Conservation (phyloP, 2,888 invertebrate species). For the Apeira syringaria region DNA sequence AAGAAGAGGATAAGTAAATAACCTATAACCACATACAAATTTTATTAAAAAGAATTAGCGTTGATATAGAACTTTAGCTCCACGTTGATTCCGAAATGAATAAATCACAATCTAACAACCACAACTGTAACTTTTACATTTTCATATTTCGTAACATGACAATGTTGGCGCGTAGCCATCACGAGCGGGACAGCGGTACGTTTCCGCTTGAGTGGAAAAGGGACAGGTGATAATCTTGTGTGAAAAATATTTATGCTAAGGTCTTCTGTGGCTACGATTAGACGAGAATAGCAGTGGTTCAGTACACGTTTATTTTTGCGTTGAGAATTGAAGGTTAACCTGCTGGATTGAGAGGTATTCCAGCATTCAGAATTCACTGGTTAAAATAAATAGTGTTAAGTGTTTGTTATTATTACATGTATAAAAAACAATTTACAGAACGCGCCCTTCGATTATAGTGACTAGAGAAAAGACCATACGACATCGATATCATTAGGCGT, state of each 20-base stretch:
- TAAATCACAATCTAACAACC: constrained; percentile 16
- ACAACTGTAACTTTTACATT: constrained; percentile 59
- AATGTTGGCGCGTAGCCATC: constrained; percentile 68
- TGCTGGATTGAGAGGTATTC: constrained; percentile 10
- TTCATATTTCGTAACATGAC: constrained; percentile 79
- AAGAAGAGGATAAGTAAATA: too few species aligned
- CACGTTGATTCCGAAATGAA: constrained; percentile 11
- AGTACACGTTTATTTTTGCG: constrained; percentile 63
- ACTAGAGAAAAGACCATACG: too few species aligned
- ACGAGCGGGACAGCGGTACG: constrained; percentile 60
- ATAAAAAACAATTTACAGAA: too few species aligned
- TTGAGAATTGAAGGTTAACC: constrained; percentile 66
- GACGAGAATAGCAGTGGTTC: constrained; percentile 48
- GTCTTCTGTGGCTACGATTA: constrained; percentile 70
- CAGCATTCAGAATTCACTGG: constrained; percentile 33
- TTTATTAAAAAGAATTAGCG: too few species aligned
- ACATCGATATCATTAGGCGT: too few species aligned
- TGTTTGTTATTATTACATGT: too few species aligned
- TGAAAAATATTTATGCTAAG: constrained; percentile 83
- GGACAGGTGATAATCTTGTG: constrained; percentile 76
- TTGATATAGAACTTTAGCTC: constrained; percentile 9
- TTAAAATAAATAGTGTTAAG: too few species aligned
- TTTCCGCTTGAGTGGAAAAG: constrained; percentile 61
- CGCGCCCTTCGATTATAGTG: too few species aligned
- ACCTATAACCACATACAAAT: background rate